Evolutionary conservation across 2,797 vertebrate genomes (phyloP).

Genomic region (Agapornis canus): DNA sequence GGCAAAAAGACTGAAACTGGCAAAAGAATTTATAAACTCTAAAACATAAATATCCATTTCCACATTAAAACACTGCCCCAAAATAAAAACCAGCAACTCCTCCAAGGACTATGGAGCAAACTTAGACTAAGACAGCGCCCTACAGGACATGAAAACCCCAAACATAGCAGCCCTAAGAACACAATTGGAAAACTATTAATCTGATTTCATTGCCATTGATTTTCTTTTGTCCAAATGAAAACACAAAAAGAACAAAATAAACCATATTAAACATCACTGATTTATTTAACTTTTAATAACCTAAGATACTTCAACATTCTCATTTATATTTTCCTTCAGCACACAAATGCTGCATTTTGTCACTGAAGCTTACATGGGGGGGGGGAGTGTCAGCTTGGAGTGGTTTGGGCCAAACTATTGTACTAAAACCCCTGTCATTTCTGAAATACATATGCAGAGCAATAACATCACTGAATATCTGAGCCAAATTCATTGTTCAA

Average conservation of each 20-base stretch:
- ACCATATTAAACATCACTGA: background rate
- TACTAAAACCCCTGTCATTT: background rate
- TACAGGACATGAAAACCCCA: background rate
- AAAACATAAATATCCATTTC: background rate
- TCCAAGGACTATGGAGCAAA: background rate
- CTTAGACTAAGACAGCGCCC: background rate
- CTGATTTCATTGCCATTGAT: background rate
- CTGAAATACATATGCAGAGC: background rate
- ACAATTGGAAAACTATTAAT: background rate
- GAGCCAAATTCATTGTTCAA: slow-evolving; percentile 18
- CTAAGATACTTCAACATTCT: background rate
- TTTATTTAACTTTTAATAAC: background rate
- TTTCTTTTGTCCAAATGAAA: background rate
- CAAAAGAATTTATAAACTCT: background rate
- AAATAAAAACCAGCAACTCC: background rate
- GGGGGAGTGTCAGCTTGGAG: background rate
- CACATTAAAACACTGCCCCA: background rate
- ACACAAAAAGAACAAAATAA: background rate
- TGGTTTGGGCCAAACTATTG: background rate
- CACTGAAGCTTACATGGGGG: background rate
- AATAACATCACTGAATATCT: slow-evolving; percentile 22
- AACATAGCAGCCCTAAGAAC: background rate
- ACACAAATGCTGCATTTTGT: background rate
- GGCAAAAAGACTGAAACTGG: background rate
- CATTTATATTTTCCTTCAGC: background rate